phyloP scores from a whole-genome alignment of 1,140 invertebrate genomes.

The Drosophila ercepeae region DNA sequence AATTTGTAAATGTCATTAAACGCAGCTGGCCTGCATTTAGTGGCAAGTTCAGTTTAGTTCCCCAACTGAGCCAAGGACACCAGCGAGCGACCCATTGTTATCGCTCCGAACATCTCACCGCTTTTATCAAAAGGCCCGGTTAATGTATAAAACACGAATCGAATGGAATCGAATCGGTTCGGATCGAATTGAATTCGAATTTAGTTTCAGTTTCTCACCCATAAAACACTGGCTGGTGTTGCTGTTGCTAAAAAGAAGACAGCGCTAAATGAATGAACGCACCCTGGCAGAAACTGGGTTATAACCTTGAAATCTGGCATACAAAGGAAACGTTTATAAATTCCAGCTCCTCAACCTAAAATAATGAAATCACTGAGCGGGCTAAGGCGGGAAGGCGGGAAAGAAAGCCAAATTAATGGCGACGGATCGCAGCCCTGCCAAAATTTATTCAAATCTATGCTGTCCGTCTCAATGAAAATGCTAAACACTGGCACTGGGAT shows the following conservation, averaged over 20 bases:
- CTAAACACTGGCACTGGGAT: constrained; percentile 41
- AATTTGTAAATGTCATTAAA: constrained; percentile 63
- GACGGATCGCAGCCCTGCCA: constrained; percentile 29
- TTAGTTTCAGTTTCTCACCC: constrained; percentile 62
- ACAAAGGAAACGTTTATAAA: constrained; percentile 67
- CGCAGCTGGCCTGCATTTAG: constrained; percentile 47
- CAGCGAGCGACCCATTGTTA: constrained; percentile 45
- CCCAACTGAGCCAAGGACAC: constrained; percentile 57
- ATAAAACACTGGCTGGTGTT: too few relatives aligned
- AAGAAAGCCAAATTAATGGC: constrained; percentile 55
- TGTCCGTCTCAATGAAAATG: constrained; percentile 64
- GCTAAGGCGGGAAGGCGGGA: constrained; percentile 30
- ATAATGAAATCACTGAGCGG: neutral
- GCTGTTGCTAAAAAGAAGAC: constrained; percentile 37
- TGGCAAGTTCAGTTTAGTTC: constrained; percentile 45
- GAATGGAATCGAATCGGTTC: constrained; percentile 24
- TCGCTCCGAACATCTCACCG: constrained; percentile 40
- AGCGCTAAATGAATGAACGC: constrained; percentile 26
- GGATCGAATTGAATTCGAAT: constrained; percentile 57
- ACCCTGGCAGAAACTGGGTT: constrained; percentile 68
- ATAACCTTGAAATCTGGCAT: constrained; percentile 69
- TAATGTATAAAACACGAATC: constrained; percentile 58
- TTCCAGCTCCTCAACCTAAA: constrained; percentile 52
- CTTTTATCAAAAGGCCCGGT: constrained; percentile 52
- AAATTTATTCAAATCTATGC: constrained; percentile 66